These are phyloP conservation scores for Cyclura pinguis DNA, from an alignment of 2,797 vertebrate species.

Conservation along the genomic window DNA sequence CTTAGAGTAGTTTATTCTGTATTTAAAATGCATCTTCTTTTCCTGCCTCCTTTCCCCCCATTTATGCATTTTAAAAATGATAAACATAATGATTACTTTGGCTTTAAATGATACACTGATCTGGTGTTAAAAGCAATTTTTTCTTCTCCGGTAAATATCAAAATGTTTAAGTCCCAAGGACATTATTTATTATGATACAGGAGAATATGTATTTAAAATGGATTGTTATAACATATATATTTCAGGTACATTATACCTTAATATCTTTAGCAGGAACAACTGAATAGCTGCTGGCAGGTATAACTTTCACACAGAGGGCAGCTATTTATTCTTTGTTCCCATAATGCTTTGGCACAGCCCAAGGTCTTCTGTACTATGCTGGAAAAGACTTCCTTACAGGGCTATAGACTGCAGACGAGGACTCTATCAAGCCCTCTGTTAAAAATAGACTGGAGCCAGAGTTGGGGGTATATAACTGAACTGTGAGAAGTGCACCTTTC, in stretches of 20 bases:
- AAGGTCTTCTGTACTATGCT: neutral
- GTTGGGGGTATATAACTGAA: neutral
- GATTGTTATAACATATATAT: slow-evolving; percentile 54
- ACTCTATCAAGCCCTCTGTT: no score
- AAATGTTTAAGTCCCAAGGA: slow-evolving; percentile 64
- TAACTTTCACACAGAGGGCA: neutral
- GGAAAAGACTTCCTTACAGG: neutral
- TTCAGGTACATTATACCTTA: neutral
- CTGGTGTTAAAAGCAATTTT: slow-evolving; percentile 41
- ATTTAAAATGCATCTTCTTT: slow-evolving; percentile 71
- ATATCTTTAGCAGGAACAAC: neutral
- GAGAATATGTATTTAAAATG: slow-evolving; percentile 50
- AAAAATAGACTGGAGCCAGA: neutral
- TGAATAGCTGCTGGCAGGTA: neutral
- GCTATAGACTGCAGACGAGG: neutral
- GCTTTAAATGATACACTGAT: slow-evolving; percentile 67
- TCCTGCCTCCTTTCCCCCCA: slow-evolving; percentile 14
- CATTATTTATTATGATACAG: slow-evolving; percentile 56
- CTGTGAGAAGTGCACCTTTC: neutral
- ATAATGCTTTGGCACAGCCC: neutral
- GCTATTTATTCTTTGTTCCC: neutral
- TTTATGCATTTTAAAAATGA: slow-evolving; percentile 70
- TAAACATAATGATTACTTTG: slow-evolving; percentile 68
- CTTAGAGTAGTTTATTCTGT: slow-evolving; percentile 70
- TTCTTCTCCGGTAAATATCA: slow-evolving; percentile 36